Evolutionary conservation across 2,888 invertebrate genomes (phyloP), one percentile per base, ranked within the genome.

Genomic region (Molanna angustata): DNA sequence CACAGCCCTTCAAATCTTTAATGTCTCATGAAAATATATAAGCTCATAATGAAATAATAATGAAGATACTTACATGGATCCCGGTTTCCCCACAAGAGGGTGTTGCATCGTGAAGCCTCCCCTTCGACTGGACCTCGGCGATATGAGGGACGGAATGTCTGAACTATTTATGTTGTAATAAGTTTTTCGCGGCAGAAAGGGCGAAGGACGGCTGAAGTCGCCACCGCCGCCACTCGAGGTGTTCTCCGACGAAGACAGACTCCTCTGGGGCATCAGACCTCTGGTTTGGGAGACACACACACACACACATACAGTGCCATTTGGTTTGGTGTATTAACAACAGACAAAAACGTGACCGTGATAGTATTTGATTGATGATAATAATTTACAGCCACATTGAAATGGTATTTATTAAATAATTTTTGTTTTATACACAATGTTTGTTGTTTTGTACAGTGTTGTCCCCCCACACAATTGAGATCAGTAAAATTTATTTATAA

Each of bases 61-160:
- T 16, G 14, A 11, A 49, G 42, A 33, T 50, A 60, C 60, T 60
- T 49, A 60, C 60, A 60, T 60, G 20, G 60, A 57, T 45, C 60
- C 57, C 4, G 60, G 60, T 47, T 60, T 60, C 37, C 60, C 60
- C 9, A 57, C 44, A 11, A 57, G 49, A 6, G 60, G 60, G 49
- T 58, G 58, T 41, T 60, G 60, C 57, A 60, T 57, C 6, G 55
- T 52, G 43, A 60, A 57, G n/a, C 57, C 56, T 11, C 55, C 49
- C 44, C 55, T 53, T 19, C 60, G 53, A n/a, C 45, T 53, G 20
- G 55, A 52, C 22, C 60, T 44, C 42, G 60, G 60, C 21, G 60
- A 60, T 39, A 55, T 56, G 27, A 60, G 45, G 16, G 57, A 55
- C 6, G 57, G 56, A 43, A 52, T 45, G 22, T 57, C 55, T 7